phyloP scores from a whole-genome alignment of 2,113 vertebrate genomes.

The Oncorhynchus gorbuscha region DNA sequence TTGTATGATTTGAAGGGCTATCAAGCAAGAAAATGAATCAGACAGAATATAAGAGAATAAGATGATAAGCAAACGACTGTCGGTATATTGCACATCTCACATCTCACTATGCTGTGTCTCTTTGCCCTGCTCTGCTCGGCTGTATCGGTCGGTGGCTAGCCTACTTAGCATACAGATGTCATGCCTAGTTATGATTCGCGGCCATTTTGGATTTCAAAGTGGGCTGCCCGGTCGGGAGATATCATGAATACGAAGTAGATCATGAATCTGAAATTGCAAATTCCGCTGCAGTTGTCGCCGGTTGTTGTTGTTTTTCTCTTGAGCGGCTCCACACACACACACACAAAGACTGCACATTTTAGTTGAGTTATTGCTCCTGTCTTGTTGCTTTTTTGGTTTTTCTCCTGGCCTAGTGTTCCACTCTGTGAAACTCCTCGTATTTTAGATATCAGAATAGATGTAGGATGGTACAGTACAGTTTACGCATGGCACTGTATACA shows the following conservation, averaged over 20 bases:
- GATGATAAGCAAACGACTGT: slow-evolving; percentile 24
- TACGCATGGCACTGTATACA: too few species aligned
- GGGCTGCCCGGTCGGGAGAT: slow-evolving; percentile 28
- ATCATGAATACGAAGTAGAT: slow-evolving; percentile 49
- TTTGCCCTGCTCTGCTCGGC: not conserved
- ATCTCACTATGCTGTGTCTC: slow-evolving; percentile 9
- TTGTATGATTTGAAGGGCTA: slow-evolving; percentile 32
- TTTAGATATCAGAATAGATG: not conserved
- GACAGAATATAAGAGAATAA: slow-evolving; percentile 3
- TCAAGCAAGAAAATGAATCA: not conserved
- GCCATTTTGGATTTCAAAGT: slow-evolving; percentile 36
- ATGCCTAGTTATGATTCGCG: slow-evolving; percentile 45
- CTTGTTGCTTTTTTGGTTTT: not conserved
- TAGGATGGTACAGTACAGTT: too few species aligned
- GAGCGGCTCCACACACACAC: slow-evolving; percentile 11
- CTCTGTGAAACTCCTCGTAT: not conserved
- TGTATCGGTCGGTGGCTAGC: not conserved
- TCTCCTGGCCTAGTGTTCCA: not conserved
- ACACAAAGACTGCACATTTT: not conserved
- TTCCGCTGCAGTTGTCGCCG: slow-evolving; percentile 19
- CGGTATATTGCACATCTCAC: slow-evolving; percentile 8
- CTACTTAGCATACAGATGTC: slow-evolving; percentile 45
- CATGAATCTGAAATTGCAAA: slow-evolving; percentile 43
- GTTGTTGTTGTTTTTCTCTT: slow-evolving; percentile 20
- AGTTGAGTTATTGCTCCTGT: slow-evolving; percentile 1